A percentile compares a stretch with the other conserved stretches of the same genome.
phyloP scores from a whole-genome alignment of 2,888 invertebrate species.

The Halictus ligatus region DNA sequence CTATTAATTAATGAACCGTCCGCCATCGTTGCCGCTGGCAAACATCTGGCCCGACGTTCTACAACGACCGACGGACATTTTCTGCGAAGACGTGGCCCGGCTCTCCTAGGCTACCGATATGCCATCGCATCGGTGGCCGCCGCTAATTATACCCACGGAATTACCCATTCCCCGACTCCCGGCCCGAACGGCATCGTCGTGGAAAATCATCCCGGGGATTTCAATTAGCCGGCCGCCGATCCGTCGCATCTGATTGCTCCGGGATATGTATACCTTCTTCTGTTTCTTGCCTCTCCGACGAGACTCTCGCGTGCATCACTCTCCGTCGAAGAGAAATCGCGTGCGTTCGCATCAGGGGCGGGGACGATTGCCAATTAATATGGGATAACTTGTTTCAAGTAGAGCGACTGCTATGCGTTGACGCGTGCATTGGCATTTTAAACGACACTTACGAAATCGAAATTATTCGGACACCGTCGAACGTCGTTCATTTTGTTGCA shows the following conservation, averaged over 20 bases:
- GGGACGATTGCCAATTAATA: neutral
- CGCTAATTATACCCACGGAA: constrained; percentile 47
- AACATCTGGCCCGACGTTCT: constrained; percentile 56
- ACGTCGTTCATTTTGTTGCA: neutral
- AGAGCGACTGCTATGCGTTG: neutral
- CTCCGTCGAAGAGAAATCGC: neutral
- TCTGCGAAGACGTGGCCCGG: constrained; percentile 44
- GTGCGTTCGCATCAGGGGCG: neutral
- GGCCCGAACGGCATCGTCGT: constrained; percentile 14
- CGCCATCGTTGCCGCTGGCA: constrained; percentile 66
- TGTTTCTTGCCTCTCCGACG: neutral
- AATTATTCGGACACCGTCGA: neutral
- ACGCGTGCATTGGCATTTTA: neutral
- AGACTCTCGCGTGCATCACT: neutral
- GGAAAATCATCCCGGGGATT: constrained; percentile 45
- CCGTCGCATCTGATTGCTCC: constrained; percentile 18
- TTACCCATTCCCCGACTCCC: constrained; percentile 32
- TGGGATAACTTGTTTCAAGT: neutral
- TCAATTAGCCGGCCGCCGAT: constrained; percentile 40
- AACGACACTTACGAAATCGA: neutral
- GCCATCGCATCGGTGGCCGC: constrained; percentile 51
- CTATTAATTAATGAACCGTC: constrained; percentile 82
- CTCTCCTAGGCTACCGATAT: constrained; percentile 19
- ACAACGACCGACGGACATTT: constrained; percentile 53
- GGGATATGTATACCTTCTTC: constrained; percentile 10